Conservation (phyloP, 2,797 vertebrate genomes). For the Todus mexicanus region DNA sequence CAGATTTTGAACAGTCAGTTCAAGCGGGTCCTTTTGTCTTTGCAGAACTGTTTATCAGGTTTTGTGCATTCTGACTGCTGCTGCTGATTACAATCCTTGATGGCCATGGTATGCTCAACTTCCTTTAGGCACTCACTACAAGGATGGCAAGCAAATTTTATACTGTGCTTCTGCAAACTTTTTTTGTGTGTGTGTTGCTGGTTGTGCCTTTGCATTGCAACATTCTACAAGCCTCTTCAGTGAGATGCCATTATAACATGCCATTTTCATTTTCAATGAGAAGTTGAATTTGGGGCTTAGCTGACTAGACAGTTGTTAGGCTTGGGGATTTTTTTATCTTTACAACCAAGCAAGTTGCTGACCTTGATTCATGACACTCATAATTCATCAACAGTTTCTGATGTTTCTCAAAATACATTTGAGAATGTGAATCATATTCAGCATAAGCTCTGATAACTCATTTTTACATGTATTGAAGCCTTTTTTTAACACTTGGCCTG, state of each 20-base stretch:
- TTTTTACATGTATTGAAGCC: background rate
- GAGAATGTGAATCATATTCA: background rate
- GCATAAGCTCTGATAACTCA: background rate
- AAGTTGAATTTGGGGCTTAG: background rate
- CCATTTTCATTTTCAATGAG: background rate
- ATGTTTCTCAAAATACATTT: background rate
- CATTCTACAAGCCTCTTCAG: background rate
- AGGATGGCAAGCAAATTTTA: background rate
- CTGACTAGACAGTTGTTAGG: background rate
- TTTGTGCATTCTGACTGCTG: background rate
- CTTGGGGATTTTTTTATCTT: background rate
- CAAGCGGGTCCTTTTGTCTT: background rate
- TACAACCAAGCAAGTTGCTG: background rate
- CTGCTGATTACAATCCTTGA: rapidly evolving
- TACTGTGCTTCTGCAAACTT: background rate
- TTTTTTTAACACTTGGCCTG: background rate
- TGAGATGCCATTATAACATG: background rate
- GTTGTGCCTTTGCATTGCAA: background rate
- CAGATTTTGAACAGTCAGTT: background rate
- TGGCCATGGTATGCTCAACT: background rate
- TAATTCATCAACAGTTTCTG: too few relatives aligned
- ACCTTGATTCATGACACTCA: background rate
- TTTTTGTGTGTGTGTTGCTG: background rate
- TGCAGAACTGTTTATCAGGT: background rate
- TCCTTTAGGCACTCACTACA: background rate